Base-by-base conservation (phyloP, 1,140 invertebrate species). In the Berghia stephanieae region DNA sequence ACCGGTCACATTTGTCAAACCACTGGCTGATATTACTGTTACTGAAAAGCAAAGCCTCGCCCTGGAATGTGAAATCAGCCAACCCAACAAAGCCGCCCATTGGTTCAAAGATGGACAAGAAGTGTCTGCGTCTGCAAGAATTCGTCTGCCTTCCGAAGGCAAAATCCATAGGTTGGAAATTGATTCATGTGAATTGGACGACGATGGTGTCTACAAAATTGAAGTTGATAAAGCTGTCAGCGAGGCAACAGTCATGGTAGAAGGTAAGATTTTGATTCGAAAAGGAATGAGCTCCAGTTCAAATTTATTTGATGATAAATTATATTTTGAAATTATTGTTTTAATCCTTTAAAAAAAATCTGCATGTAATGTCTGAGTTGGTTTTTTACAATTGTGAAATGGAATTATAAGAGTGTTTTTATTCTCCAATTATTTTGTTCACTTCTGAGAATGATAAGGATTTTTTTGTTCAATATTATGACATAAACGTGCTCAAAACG, bases 131-230 rank as follows among this genome's bases (percentile, higher is more conserved):
- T 83, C 82, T 46, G 92, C 96, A 82, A 98, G 98, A 96, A 89
- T 97, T 82, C 94, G 92, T 85, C 98, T 98, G 87, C 96, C 95
- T 31, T 91, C 95, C 10, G 96, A 99, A 89, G 78, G 93, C 92
- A 72, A 90, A 88, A 79, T 93, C 93, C 79, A 91, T 88, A 77
- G 93, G 31, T 77, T 82, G 38, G 55, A 36, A 36, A 93, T 98
- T 24, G 93, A 93, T 73, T 93, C 94, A 80, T 93, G 93, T n/a
- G 92, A 92, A 1, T 90, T 93, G 67, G 93, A 94, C 78, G 96
- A 98, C 88, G 92, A 93, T 81, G 91, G 92, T 43, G 94, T 96
- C 88, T 96, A 96, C 87, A 93, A 93, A 43, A 72, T 82, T 16
- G 72, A 75, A 21, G 63, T 83, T 34, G 79, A 79, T 76, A 79